Conservation (phyloP, 1,140 invertebrate genomes). For the Steinernema feltiae region DNA sequence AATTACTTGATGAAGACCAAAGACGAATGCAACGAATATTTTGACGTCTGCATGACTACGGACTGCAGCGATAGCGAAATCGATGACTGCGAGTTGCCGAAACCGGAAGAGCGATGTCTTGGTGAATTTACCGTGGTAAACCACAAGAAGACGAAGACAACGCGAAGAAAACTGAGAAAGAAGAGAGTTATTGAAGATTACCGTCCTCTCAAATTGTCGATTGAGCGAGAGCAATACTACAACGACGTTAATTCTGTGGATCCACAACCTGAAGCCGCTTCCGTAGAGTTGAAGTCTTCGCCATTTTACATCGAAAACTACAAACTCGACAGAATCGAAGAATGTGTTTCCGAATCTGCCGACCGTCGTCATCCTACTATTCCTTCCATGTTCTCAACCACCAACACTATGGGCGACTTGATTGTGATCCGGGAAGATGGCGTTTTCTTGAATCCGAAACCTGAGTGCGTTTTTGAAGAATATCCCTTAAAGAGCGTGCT, state of each 20-base stretch:
- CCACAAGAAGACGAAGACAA: neutral
- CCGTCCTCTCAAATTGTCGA: neutral
- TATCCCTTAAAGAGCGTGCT: neutral
- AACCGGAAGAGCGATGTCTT: neutral
- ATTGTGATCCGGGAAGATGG: neutral
- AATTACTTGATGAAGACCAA: no score
- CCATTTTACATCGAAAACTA: no score
- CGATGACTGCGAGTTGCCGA: neutral
- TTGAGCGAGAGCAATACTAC: neutral
- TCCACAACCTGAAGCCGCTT: neutral
- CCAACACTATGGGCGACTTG: neutral
- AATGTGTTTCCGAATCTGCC: neutral
- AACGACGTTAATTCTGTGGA: neutral
- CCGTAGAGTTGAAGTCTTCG: no score
- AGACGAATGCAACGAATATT: no score
- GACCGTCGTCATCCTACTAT: no score
- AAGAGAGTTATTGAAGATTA: neutral
- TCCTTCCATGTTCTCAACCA: neutral
- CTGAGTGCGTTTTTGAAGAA: neutral
- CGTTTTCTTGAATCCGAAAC: neutral
- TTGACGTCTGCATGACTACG: no score
- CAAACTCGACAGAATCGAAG: neutral
- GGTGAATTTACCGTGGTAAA: neutral
- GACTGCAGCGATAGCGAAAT: neutral
- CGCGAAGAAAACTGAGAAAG: neutral